Conservation (phyloP, 1,140 invertebrate genomes). For the Eumeta japonica region DNA sequence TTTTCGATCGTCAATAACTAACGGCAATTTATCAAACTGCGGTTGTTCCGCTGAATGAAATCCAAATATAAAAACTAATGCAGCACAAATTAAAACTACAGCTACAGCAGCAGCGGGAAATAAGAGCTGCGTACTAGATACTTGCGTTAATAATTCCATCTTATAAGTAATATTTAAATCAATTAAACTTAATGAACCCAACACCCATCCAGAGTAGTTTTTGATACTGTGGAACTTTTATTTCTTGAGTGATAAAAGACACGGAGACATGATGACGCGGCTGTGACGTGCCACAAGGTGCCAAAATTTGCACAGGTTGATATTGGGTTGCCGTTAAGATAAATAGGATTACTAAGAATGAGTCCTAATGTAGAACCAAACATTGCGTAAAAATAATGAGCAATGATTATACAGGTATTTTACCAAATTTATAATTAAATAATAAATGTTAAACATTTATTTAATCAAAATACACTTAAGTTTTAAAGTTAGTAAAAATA, state of each 20-base stretch:
- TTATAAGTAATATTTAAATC: conserved; percentile 30
- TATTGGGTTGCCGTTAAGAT: too few relatives aligned
- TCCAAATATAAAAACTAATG: conserved; percentile 70
- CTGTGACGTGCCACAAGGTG: conserved; percentile 59
- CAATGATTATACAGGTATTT: too few relatives aligned
- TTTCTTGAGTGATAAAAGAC: conserved; percentile 52
- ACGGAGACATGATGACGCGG: conserved; percentile 62
- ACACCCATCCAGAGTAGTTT: too few relatives aligned
- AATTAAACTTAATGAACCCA: too few relatives aligned
- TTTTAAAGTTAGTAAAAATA: too few relatives aligned
- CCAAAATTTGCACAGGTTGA: too few relatives aligned
- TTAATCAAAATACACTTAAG: too few relatives aligned
- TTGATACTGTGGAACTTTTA: conserved; percentile 53
- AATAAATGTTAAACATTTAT: too few relatives aligned
- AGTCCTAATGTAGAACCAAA: too few relatives aligned
- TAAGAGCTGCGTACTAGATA: conserved; percentile 58
- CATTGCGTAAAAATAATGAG: too few relatives aligned
- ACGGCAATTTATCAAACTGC: conserved; percentile 67
- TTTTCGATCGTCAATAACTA: conserved; percentile 63
- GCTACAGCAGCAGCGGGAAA: conserved; percentile 66
- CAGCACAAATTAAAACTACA: conserved; percentile 64
- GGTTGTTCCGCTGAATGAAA: conserved; percentile 73
- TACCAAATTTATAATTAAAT: too few relatives aligned
- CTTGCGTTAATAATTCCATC: conserved; percentile 60
- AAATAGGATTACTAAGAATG: too few relatives aligned